Percentiles rank a stretch among this genome's conserved stretches.
Evolutionary conservation across 2,113 vertebrate genomes (phyloP).

Genomic region (chimpanzee (Pan troglodytes)): NHGRI_mPanTro3-v2.1_pri NC_072402.2:3955501-3956000

Average conservation of each 20-base stretch:
- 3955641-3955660: neutral
- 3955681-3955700: neutral
- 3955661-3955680: too few relatives aligned
- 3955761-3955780: fast-evolving
- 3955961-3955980: too few relatives aligned
- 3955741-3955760: neutral
- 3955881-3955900: too few relatives aligned
- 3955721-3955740: neutral
- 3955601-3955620: neutral
- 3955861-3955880: too few relatives aligned
- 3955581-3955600: neutral
- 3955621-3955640: neutral
- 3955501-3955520: neutral
- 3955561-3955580: neutral
- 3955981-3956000: too few relatives aligned
- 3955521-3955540: too few relatives aligned
- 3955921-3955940: too few relatives aligned
- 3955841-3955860: too few relatives aligned
- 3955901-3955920: too few relatives aligned
- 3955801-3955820: too few relatives aligned
- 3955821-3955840: too few relatives aligned
- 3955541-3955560: neutral
- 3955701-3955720: fast-evolving
- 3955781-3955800: neutral
- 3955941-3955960: too few relatives aligned